These are phyloP conservation scores for Mergus octosetaceus DNA, from an alignment of 2,797 vertebrate species.

Conservation along the genomic window DNA sequence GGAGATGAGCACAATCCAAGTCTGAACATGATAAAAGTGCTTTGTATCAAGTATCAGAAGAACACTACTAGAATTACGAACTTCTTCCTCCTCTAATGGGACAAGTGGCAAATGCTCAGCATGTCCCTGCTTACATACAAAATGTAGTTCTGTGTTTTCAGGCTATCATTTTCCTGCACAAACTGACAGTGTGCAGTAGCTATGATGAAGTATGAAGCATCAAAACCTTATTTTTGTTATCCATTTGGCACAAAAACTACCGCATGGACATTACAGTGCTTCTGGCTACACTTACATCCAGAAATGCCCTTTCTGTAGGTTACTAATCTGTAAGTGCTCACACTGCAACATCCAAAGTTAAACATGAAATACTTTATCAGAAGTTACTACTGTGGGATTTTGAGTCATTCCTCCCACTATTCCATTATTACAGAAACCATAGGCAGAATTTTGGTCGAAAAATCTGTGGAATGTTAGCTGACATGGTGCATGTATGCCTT, in stretches of 20 bases:
- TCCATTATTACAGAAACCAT: not conserved
- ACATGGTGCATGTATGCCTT: fast-evolving
- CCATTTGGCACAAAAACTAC: not conserved
- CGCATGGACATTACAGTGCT: fast-evolving
- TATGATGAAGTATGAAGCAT: not conserved
- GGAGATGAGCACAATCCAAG: not conserved
- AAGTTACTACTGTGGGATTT: not conserved
- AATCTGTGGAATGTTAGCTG: not conserved
- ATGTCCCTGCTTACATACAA: not conserved
- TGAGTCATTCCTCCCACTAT: not conserved
- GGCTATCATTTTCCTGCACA: not conserved
- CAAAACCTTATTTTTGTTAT: not conserved
- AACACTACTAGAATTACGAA: not conserved
- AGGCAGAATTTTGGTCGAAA: not conserved
- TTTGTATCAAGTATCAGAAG: not conserved
- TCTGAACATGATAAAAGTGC: not conserved
- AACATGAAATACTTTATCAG: not conserved
- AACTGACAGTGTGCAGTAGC: not conserved
- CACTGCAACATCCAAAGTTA: not conserved
- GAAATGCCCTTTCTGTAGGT: not conserved
- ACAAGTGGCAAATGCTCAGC: not conserved
- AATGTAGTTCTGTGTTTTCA: not conserved
- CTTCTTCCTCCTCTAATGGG: not conserved
- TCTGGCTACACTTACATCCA: not conserved
- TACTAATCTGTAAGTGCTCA: not conserved